Percentiles rank a stretch among this genome's conserved stretches.
Evolutionary conservation across 2,888 invertebrate genomes (phyloP).

Genomic region (Ryuthela nishihirai): DNA sequence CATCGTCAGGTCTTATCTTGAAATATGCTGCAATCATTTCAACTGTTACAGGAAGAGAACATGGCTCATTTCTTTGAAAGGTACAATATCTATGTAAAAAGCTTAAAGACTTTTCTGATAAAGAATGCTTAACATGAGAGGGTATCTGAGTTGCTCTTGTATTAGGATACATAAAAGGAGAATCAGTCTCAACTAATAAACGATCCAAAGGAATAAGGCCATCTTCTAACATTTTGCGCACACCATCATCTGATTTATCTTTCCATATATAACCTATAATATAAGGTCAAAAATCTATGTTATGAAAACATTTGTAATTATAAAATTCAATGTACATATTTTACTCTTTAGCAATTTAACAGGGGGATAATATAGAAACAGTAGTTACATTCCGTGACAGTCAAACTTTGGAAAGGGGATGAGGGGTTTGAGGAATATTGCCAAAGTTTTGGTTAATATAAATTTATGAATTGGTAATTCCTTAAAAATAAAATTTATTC

Average conservation of each 20-base stretch:
- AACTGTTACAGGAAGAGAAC: slow-evolving; percentile 84
- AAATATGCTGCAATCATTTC: slow-evolving; percentile 93
- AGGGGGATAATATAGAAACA: too few species aligned
- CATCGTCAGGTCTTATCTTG: slow-evolving; percentile 78
- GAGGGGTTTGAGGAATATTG: too few species aligned
- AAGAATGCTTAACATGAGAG: slow-evolving; percentile 75
- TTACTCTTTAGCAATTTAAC: too few species aligned
- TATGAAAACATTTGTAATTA: too few species aligned
- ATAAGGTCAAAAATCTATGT: too few species aligned
- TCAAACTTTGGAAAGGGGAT: too few species aligned
- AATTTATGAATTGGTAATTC: too few species aligned
- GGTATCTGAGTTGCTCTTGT: slow-evolving; percentile 89
- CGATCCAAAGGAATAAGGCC: slow-evolving; percentile 76
- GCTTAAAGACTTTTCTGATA: slow-evolving; percentile 78
- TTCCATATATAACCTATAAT: slow-evolving; percentile 73
- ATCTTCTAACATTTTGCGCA: slow-evolving; percentile 74
- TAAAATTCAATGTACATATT: too few species aligned
- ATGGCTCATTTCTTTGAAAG: slow-evolving; percentile 94
- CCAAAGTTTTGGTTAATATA: too few species aligned
- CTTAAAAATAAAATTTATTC: too few species aligned
- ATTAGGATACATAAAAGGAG: slow-evolving; percentile 95
- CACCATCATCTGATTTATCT: slow-evolving; percentile 87
- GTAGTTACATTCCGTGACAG: too few species aligned
- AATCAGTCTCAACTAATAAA: slow-evolving; percentile 85
- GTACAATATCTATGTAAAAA: slow-evolving; percentile 87